These are phyloP conservation scores for Thysanoteuthis rhombus DNA, from an alignment of 2,888 invertebrate genomes.

Conservation along the genomic window DNA sequence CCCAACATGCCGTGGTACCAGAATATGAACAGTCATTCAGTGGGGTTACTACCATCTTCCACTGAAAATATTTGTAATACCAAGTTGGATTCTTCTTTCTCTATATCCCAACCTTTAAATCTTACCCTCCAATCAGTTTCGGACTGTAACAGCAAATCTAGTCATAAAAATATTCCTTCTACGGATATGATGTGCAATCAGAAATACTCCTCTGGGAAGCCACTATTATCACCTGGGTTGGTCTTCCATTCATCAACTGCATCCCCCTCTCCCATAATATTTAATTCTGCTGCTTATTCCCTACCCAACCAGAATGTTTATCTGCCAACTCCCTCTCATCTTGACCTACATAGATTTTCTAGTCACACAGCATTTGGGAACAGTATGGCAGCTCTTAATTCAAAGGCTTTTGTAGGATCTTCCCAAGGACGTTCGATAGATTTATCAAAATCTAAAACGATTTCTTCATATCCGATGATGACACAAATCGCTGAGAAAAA, in stretches of 20 bases:
- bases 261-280: background rate
- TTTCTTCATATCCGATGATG: background rate
- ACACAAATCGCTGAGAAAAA: background rate
- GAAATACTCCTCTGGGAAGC: background rate
- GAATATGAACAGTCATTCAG: background rate
- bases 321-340: background rate
- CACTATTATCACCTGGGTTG: background rate
- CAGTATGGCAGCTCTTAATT: background rate
- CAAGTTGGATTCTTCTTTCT: background rate
- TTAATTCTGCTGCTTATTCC: background rate
- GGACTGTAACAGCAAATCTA: background rate
- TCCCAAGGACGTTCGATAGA: background rate
- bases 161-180: background rate
- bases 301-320: background rate
- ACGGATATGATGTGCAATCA: background rate
- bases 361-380: background rate
- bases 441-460: background rate
- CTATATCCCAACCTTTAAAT: background rate
- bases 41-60: background rate
- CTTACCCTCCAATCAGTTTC: background rate
- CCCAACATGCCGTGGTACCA: background rate
- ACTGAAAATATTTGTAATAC: background rate
- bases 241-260: background rate
- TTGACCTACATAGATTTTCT: background rate
- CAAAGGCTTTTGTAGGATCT: background rate